Evolutionary conservation across 2,113 vertebrate species (phyloP), one percentile per base, ranked within the genome.

Genomic region (Morone chrysops): DNA sequence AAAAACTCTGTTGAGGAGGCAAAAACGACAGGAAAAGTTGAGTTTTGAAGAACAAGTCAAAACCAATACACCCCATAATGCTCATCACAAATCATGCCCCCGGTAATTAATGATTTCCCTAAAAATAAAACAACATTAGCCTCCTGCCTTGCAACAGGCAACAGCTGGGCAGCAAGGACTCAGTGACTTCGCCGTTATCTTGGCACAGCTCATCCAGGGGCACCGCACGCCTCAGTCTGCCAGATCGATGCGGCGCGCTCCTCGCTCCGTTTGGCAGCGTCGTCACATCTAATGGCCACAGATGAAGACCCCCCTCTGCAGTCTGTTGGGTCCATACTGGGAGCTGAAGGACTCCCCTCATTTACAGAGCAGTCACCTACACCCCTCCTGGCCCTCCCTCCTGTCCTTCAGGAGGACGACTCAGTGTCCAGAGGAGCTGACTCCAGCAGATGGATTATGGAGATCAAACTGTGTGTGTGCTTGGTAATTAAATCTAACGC

Each of bases 81-180:
- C 83, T 65, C 71, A 60, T 87, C 87, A 88, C 84, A 72, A 78
- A 87, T 87, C 80, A 80, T 61, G 54, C 62, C 78, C 65, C 62
- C 18, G 38, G 83, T 93, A 90, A 95, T 93, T 93, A 93, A 94
- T 84, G 80, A 84, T 90, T 90, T 83, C 85, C 86, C 94, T 95
- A 94, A 94, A 95, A 95, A 95, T 95, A 95, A 95, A 95, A 86
- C 81, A 74, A 90, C 91, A 92, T 95, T 96, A 95, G 91, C 94
- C 93, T 90, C 94, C 93, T 51, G 85, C 91, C 75, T 81, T 50
- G 81, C 63, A 68, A 88, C 90, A 91, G 84, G 94, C 81, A 93
- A 88, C 94, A 95, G 94, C 95, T 95, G 93, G 94, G 83, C 92
- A 91, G 85, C 92, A 94, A 94, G 93, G 93, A 94, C 94, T 92